Evolutionary conservation across 1,140 invertebrate species (phyloP).

Genomic region (Episyrphus balteatus): DNA sequence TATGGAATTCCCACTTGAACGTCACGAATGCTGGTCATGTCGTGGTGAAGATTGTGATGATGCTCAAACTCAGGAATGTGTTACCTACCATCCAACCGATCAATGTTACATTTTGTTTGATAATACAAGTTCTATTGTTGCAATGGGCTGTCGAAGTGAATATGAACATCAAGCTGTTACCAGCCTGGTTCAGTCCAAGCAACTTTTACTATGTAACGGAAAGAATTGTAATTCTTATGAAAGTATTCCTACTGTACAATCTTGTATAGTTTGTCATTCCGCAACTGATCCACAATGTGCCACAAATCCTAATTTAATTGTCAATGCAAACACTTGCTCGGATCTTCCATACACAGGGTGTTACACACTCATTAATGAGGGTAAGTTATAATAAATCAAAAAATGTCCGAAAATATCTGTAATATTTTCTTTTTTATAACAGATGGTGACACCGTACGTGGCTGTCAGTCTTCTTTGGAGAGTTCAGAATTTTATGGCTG

Average conservation of each 20-base stretch:
- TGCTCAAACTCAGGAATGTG: constrained; percentile 4
- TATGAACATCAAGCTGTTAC: constrained; percentile 18
- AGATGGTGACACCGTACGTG: constrained; percentile 16
- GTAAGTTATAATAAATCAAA: too few species aligned
- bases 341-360: constrained; percentile 22
- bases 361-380: constrained; percentile 15
- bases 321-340: constrained; percentile 11
- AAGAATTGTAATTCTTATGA: constrained; percentile 16
- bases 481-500: constrained; percentile 17
- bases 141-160: constrained; percentile 27
- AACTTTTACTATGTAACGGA: constrained; percentile 16
- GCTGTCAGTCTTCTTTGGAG: constrained; percentile 15
- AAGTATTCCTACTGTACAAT: constrained; percentile 9
- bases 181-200: constrained; percentile 19
- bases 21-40: constrained; percentile 20
- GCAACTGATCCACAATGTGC: constrained; percentile 18
- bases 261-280: constrained; percentile 19
- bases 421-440: neutral
- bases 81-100: constrained; percentile 16
- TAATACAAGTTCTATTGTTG: constrained; percentile 6
- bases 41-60: constrained; percentile 11
- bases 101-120: constrained; percentile 24
- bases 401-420: too few species aligned
- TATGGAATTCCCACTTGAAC: constrained; percentile 9
- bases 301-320: constrained; percentile 23